Base-by-base conservation (phyloP, 92 coral and sea anemone species). In the Phenganax stokvisi region DNA sequence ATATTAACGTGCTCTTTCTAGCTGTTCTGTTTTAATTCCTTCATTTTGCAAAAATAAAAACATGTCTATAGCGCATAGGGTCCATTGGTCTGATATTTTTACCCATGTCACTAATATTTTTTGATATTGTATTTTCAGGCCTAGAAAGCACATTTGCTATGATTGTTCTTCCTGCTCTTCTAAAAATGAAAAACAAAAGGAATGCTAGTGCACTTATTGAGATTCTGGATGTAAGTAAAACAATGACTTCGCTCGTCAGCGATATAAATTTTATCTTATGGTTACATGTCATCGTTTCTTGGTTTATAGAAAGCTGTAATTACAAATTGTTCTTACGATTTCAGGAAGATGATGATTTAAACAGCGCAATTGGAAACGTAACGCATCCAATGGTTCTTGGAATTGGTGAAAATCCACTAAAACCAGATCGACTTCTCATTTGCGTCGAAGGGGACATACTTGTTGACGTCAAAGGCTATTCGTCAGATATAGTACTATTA, bases 321-420 rank as follows among this genome's bases (percentile, higher is more conserved):
- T 37, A 37, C 47, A 37, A 37, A 37, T 37, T 37, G 47, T 37
- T 37, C 47, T 37, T 37, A 37, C 47, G 47, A 37, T 61, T 61
- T 61, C 25, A 61, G 67, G 67, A 61, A 61, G 67, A 61, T n/a
- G 67, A 61, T 13, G 67, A 61, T 12, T 8, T 61, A 61, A 61
- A 8, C 25, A 28, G 25, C 17, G 9, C n/a, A 17, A n/a, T 61
- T n/a, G 9, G 25, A 13, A 61, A n/a, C 25, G 67, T 28, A 8
- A 12, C 67, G 25, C 28, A 12, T 61, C 67, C 67, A 12, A 61
- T 61, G 67, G 27, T 61, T 12, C 12, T 61, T 12, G 67, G 67
- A 8, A 12, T 61, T 12, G 67, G 67, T 7, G n/a, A 61, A n/a
- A 61, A 61, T 61, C 67, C 67, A 8, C 25, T 61, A 7, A n/a